These are phyloP conservation scores for Pristionchus mayeri DNA, from an alignment of 2,888 invertebrate species.

Conservation along the genomic window DNA sequence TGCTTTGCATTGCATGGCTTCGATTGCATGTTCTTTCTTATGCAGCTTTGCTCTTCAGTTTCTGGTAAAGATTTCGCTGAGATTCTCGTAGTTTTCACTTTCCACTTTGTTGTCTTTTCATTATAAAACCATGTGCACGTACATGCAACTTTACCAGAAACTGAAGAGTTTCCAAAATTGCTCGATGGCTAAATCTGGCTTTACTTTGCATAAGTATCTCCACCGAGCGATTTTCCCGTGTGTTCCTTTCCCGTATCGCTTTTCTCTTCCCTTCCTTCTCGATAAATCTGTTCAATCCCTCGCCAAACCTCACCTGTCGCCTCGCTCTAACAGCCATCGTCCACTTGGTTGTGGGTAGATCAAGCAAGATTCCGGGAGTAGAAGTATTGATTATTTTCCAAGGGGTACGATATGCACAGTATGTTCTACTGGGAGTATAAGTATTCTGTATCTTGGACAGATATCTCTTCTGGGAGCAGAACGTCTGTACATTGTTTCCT, in stretches of 20 bases:
- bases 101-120: no score
- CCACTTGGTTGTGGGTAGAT: not conserved
- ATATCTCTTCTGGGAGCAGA: no score
- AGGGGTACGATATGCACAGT: no score
- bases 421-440: no score
- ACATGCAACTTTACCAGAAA: not conserved
- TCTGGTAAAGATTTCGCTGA: not conserved
- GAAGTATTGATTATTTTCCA: no score
- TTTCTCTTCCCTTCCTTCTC: not conserved
- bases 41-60: not conserved
- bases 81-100: no score
- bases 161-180: not conserved
- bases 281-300: slow-evolving; percentile 36
- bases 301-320: not conserved
- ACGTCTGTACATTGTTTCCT: no score
- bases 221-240: not conserved
- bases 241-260: not conserved
- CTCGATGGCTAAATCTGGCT: not conserved
- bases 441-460: no score
- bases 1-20: slow-evolving; percentile 5
- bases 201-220: not conserved
- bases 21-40: not conserved
- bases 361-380: no score
- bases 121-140: no score
- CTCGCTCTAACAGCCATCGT: not conserved